phyloP scores from a whole-genome alignment of 2,888 invertebrate species.

The Synergus japonicus region DNA sequence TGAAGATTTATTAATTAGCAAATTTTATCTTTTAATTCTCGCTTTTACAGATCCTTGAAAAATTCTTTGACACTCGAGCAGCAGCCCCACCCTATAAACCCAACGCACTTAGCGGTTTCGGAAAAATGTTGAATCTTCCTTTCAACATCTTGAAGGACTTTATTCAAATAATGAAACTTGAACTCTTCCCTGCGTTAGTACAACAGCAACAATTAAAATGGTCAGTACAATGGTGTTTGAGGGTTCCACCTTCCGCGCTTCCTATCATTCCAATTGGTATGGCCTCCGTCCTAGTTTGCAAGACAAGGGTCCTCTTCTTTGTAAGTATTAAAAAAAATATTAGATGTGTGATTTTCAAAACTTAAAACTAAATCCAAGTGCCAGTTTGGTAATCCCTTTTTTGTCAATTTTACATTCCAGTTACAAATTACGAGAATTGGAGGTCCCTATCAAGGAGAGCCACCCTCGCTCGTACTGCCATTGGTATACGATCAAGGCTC shows the following conservation, averaged over 20 bases:
- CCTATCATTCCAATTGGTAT: slow-evolving; percentile 80
- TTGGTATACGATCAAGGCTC: slow-evolving; percentile 92
- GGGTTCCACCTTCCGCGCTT: slow-evolving; percentile 92
- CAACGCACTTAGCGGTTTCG: slow-evolving; percentile 91
- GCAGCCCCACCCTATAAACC: slow-evolving; percentile 95
- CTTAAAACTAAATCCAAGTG: not conserved
- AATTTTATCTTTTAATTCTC: slow-evolving; percentile 41
- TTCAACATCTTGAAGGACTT: slow-evolving; percentile 93
- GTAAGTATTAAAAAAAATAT: slow-evolving; percentile 80
- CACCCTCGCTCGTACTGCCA: slow-evolving; percentile 89
- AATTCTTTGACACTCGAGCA: slow-evolving; percentile 94
- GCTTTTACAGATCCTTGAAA: slow-evolving; percentile 86
- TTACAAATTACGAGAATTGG: slow-evolving; percentile 86
- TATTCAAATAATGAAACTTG: slow-evolving; percentile 89
- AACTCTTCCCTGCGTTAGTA: slow-evolving; percentile 81
- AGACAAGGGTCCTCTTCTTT: slow-evolving; percentile 94
- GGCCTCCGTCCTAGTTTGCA: slow-evolving; percentile 90
- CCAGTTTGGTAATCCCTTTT: slow-evolving; percentile 18
- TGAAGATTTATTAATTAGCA: no score
- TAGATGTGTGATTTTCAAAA: not conserved
- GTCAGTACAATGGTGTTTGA: slow-evolving; percentile 94
- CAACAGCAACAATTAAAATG: slow-evolving; percentile 87
- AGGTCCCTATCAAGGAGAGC: slow-evolving; percentile 82
- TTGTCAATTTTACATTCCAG: slow-evolving; percentile 76
- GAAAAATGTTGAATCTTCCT: slow-evolving; percentile 90